Conservation (phyloP, 2,888 invertebrate genomes). For the Lasioglossum zephyrum region DNA sequence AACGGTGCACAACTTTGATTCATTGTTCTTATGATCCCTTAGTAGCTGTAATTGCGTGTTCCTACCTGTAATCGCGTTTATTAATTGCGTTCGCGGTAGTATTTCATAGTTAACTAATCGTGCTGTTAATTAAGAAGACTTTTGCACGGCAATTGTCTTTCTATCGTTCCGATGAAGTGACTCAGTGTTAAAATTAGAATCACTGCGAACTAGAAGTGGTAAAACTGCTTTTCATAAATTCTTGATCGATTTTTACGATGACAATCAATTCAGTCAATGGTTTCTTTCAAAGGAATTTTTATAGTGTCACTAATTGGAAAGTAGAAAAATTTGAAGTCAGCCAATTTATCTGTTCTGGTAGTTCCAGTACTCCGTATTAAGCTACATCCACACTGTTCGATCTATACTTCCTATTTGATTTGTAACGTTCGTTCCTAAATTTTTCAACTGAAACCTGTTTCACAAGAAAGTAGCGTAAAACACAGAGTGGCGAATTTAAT, state of each 20-base stretch:
- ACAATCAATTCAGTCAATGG: background rate
- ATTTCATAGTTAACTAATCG: conserved; percentile 38
- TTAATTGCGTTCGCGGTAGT: conserved; percentile 24
- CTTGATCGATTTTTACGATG: background rate
- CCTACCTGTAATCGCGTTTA: conserved; percentile 38
- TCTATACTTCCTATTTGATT: background rate
- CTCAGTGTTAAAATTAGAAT: background rate
- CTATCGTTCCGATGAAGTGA: background rate
- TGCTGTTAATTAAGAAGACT: conserved; percentile 45
- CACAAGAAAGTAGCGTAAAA: background rate
- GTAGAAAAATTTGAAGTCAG: background rate
- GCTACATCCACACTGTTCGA: background rate
- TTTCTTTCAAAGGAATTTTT: background rate
- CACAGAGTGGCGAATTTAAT: background rate
- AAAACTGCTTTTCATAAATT: background rate
- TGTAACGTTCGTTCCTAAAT: background rate
- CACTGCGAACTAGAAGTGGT: background rate
- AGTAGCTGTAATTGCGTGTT: conserved; percentile 46
- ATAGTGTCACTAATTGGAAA: background rate
- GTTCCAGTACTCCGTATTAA: background rate
- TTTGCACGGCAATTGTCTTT: conserved; percentile 14
- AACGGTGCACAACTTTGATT: conserved; percentile 27
- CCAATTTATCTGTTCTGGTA: background rate
- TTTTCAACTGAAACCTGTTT: background rate
- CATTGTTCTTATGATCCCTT: conserved; percentile 50